phyloP scores from a whole-genome alignment of 2,888 invertebrate species.

The Himalopsyche tibetana region DNA sequence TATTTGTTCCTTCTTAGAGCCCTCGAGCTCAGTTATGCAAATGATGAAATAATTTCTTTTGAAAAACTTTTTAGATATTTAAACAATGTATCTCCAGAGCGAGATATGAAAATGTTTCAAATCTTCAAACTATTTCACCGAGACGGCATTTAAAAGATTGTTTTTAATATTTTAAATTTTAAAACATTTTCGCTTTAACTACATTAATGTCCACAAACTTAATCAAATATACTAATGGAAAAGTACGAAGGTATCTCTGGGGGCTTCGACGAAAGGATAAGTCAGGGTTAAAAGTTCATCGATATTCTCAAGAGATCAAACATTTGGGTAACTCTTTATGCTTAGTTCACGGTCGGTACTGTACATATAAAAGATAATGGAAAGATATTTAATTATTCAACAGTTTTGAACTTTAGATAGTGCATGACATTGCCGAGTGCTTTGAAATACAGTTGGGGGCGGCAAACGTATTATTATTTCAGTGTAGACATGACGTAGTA shows the following conservation, averaged over 20 bases:
- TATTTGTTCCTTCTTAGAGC: no score
- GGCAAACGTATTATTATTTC: no score
- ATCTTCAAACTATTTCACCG: not conserved
- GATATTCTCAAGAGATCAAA: constrained; percentile 17
- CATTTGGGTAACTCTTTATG: constrained; percentile 7
- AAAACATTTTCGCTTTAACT: not conserved
- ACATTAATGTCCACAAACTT: constrained; percentile 22
- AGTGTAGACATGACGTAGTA: no score
- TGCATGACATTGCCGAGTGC: not conserved
- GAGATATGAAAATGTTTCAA: not conserved
- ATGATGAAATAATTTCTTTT: no score
- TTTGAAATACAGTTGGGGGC: not conserved
- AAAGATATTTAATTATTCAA: constrained; percentile 1
- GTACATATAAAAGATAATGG: constrained; percentile 6
- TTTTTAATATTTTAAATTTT: not conserved
- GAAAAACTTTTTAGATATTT: no score
- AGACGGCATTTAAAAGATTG: not conserved
- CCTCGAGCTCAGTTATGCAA: no score
- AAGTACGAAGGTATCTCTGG: not conserved
- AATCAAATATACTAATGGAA: constrained; percentile 24
- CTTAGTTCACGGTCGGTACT: not conserved
- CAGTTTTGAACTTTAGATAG: not conserved
- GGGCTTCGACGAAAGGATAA: constrained; percentile 8
- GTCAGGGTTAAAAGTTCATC: constrained; percentile 24
- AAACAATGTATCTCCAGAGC: no score